These are phyloP conservation scores for Amblyopsis rosae DNA, from an alignment of 2,113 vertebrate species.

Conservation along the genomic window DNA sequence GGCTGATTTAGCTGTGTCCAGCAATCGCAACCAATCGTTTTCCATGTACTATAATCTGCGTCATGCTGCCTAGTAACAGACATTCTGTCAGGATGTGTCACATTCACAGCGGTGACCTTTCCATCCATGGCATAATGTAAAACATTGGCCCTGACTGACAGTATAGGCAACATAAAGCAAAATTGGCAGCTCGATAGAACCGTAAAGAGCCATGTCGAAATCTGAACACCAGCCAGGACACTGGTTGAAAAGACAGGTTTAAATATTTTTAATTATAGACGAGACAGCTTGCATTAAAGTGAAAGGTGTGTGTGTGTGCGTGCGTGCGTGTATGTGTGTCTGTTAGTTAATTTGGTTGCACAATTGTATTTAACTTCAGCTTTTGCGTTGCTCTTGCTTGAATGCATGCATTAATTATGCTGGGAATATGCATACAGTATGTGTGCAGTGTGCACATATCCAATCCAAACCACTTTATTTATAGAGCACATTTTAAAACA, in stretches of 20 bases:
- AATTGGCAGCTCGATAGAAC: not conserved
- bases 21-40: not conserved
- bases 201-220: slow-evolving; percentile 15
- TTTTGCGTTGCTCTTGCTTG: slow-evolving; percentile 34
- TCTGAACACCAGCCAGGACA: slow-evolving; percentile 22
- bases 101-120: too few species aligned
- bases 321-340: slow-evolving; percentile 21
- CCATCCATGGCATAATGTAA: too few species aligned
- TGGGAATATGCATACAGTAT: slow-evolving; percentile 29
- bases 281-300: slow-evolving; percentile 7
- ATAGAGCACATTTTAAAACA: too few species aligned
- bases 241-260: slow-evolving; percentile 24
- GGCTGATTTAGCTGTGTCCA: too few species aligned
- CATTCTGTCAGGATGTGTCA: not conserved
- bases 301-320: not conserved
- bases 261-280: slow-evolving; percentile 1
- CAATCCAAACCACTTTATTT: too few species aligned
- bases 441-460: too few species aligned
- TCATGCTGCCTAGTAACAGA: not conserved
- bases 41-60: too few species aligned
- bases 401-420: slow-evolving; percentile 52
- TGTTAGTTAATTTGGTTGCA: slow-evolving; percentile 3
- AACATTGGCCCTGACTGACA: too few species aligned
- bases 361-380: not conserved
- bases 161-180: not conserved